Conservation (phyloP, 1,140 invertebrate species). For the Neelides sp. region DNA sequence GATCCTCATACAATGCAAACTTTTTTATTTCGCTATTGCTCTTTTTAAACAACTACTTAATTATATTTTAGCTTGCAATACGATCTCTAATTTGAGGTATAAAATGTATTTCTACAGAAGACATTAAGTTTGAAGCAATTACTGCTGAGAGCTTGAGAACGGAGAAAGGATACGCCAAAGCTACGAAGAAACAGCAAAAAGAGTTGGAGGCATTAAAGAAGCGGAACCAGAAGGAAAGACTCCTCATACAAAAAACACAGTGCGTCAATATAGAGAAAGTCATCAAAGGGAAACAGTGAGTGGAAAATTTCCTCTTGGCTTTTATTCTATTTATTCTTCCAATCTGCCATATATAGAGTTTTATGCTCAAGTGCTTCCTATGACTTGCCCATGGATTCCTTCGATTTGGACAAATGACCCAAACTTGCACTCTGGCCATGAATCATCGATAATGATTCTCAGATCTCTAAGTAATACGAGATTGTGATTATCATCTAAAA, state of each 20-base stretch:
- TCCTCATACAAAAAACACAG: conserved; percentile 81
- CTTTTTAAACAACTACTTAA: too few species aligned
- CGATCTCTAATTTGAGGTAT: too few species aligned
- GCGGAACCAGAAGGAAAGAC: conserved; percentile 84
- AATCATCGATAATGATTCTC: too few species aligned
- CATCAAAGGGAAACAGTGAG: conserved; percentile 80
- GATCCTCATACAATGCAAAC: too few species aligned
- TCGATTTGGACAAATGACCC: too few species aligned
- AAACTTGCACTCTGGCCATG: too few species aligned
- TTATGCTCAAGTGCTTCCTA: too few species aligned
- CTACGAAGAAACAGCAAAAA: conserved; percentile 91
- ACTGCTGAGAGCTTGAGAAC: conserved; percentile 75
- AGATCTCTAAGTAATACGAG: too few species aligned
- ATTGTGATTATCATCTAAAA: too few species aligned
- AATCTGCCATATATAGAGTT: neutral
- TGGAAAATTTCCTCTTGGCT: conserved; percentile 16
- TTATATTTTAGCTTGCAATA: too few species aligned
- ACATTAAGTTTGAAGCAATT: conserved; percentile 77
- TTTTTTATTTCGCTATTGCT: too few species aligned
- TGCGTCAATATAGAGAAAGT: conserved; percentile 90
- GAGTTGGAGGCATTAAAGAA: conserved; percentile 85
- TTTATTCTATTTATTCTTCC: neutral
- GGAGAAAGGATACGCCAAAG: conserved; percentile 89
- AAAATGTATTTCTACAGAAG: conserved; percentile 39
- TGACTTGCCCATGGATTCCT: too few species aligned